These are phyloP conservation scores for Melieria crassipennis DNA, from an alignment of 2,888 invertebrate genomes.

Conservation along the genomic window DNA sequence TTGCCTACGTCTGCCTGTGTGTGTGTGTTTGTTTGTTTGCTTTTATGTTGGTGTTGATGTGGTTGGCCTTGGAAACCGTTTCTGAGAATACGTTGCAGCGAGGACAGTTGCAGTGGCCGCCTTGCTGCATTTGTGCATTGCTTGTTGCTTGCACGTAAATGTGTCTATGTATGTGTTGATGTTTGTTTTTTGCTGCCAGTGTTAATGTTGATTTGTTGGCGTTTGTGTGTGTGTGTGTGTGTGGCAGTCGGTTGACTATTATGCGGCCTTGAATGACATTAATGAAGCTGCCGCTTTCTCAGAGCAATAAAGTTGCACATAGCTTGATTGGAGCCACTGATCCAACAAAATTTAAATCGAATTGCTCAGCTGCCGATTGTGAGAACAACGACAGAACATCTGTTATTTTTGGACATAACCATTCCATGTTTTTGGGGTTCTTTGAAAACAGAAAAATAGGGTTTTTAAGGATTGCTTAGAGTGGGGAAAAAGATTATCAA, in stretches of 20 bases:
- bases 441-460: too few relatives aligned
- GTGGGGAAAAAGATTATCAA: too few relatives aligned
- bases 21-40: neutral
- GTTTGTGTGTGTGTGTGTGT: conserved; percentile 22
- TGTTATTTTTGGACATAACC: too few relatives aligned
- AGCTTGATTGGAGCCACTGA: too few relatives aligned
- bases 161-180: conserved; percentile 34
- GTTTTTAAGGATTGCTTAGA: too few relatives aligned
- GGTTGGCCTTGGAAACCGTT: conserved; percentile 59
- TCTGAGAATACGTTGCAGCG: conserved; percentile 53
- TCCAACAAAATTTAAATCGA: too few relatives aligned
- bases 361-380: too few relatives aligned
- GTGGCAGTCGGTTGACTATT: conserved; percentile 32
- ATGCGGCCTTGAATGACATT: conserved; percentile 54
- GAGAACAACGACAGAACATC: too few relatives aligned
- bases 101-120: conserved; percentile 15
- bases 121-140: conserved; percentile 21
- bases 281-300: conserved; percentile 24
- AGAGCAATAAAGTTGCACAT: too few relatives aligned
- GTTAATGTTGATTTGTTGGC: too few relatives aligned
- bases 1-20: neutral
- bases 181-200: conserved; percentile 18
- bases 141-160: conserved; percentile 24
- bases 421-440: too few relatives aligned
- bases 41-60: conserved; percentile 26